Evolutionary conservation across 2,888 invertebrate species (phyloP).

Genomic region (Troides helena): DNA sequence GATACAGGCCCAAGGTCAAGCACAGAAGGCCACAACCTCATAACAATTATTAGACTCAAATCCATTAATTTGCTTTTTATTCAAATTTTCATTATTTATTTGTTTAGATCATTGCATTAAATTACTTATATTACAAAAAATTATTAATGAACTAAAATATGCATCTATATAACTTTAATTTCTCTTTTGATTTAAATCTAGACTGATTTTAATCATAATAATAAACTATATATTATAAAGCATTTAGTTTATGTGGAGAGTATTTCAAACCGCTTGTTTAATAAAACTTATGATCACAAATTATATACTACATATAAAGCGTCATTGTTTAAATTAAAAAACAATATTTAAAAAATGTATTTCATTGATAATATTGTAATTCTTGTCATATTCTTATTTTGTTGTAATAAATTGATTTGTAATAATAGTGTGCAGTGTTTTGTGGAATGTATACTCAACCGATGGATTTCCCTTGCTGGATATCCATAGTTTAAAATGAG

Average conservation of each 20-base stretch:
- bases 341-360: not conserved
- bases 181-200: not conserved
- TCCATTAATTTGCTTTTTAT: conserved; percentile 21
- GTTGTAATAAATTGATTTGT: too few relatives aligned
- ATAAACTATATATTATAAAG: not conserved
- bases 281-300: conserved; percentile 1
- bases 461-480: too few relatives aligned
- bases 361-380: not conserved
- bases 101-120: not conserved
- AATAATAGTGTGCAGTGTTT: too few relatives aligned
- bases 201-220: too few relatives aligned
- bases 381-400: too few relatives aligned
- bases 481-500: too few relatives aligned
- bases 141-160: not conserved
- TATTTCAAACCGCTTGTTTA: not conserved
- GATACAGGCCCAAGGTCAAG: conserved; percentile 76
- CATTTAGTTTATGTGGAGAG: not conserved
- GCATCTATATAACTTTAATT: not conserved
- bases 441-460: too few relatives aligned
- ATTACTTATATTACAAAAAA: not conserved
- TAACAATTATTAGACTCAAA: conserved; percentile 45
- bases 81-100: conserved; percentile 20
- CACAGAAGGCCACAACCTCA: conserved; percentile 61
- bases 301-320: conserved; percentile 21
- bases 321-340: conserved; percentile 29